Percentiles rank a stretch among this genome's conserved stretches.
phyloP scores from a whole-genome alignment of 2,797 vertebrate species.

The Alauda arvensis region DNA sequence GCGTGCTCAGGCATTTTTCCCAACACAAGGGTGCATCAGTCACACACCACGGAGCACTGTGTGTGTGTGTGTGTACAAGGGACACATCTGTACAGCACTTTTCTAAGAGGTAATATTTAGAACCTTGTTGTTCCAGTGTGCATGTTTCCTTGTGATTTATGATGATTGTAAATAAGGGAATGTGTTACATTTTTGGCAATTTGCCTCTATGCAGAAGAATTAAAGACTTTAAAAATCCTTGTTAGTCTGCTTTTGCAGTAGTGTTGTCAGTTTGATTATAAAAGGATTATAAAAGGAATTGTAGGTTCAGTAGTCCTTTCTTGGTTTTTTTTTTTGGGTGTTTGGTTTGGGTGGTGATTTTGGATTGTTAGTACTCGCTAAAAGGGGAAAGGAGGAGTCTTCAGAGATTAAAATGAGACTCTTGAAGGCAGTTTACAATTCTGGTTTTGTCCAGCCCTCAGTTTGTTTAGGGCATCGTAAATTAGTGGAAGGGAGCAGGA shows the following conservation, averaged over 20 bases:
- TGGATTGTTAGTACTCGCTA: neutral
- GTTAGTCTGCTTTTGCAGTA: neutral
- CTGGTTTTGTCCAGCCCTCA: neutral
- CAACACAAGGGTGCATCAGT: neutral
- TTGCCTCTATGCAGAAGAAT: constrained; percentile 24
- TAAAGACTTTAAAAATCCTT: neutral
- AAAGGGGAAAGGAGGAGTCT: neutral
- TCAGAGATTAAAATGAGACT: neutral
- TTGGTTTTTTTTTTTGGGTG: neutral
- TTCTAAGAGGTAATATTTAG: neutral
- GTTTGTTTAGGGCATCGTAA: neutral
- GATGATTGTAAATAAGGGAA: constrained; percentile 11
- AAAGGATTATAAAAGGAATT: neutral
- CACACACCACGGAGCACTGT: neutral
- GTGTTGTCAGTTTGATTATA: neutral
- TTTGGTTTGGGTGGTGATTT: neutral
- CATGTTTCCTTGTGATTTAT: neutral
- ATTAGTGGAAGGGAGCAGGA: neutral
- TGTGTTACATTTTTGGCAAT: neutral
- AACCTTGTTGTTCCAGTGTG: neutral
- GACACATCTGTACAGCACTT: constrained; percentile 11
- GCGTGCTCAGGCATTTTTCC: neutral
- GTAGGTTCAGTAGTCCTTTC: neutral
- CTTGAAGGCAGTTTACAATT: neutral
- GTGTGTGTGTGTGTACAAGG: neutral